Percentiles rank a stretch among this genome's conserved stretches.
These are phyloP conservation scores for Coryphaenoides rupestris DNA, from an alignment of 2,113 vertebrate species.

Conservation along the genomic window DNA sequence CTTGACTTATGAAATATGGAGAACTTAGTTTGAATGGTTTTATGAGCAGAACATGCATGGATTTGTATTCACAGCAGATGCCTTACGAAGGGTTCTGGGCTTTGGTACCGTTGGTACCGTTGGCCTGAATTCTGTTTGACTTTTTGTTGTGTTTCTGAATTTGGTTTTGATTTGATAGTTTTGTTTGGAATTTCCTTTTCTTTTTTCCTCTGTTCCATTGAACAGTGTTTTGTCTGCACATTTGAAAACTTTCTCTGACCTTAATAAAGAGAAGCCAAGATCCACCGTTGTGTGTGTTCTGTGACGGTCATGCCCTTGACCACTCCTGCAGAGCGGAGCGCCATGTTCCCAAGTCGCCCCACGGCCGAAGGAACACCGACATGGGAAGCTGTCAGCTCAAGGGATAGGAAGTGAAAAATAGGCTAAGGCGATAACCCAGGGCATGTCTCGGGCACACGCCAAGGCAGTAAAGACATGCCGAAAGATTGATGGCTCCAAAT, in stretches of 20 bases:
- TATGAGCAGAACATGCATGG: too few species aligned
- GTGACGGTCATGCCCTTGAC: constrained; percentile 39
- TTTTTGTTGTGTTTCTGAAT: too few species aligned
- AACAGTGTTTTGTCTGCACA: constrained; percentile 24
- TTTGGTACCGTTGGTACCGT: too few species aligned
- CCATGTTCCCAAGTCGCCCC: constrained; percentile 14
- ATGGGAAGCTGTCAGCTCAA: constrained; percentile 26
- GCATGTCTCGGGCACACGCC: background rate
- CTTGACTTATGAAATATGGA: too few species aligned
- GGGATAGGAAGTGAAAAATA: constrained; percentile 30
- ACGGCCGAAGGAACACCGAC: constrained; percentile 23
- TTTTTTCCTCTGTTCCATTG: constrained; percentile 19
- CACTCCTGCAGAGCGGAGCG: background rate
- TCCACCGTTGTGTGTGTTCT: constrained; percentile 20
- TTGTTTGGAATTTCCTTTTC: background rate
- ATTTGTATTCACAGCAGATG: too few species aligned
- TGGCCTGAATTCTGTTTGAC: too few species aligned
- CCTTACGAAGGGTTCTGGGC: too few species aligned
- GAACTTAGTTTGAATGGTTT: too few species aligned
- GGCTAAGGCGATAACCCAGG: constrained; percentile 17
- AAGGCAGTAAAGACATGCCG: constrained; percentile 30
- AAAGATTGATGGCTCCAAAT: constrained; percentile 5
- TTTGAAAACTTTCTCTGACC: constrained; percentile 3
- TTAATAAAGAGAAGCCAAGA: constrained; percentile 53
- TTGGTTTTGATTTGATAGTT: too few species aligned